phyloP scores from a whole-genome alignment of 2,888 invertebrate species.

The Neuroscelio doddi region DNA sequence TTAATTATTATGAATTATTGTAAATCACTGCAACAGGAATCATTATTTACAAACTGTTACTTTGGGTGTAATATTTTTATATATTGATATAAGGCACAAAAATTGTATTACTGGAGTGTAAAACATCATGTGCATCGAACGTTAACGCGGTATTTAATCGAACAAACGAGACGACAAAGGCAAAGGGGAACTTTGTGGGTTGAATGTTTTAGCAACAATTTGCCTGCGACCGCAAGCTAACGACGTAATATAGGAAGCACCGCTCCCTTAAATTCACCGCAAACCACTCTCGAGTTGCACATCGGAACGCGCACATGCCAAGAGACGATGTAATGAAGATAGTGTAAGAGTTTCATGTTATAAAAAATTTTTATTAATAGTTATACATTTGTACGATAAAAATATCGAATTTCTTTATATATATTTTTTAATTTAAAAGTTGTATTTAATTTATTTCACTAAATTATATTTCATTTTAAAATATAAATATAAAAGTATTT shows the following conservation, averaged over 20 bases:
- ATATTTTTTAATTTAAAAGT: too few relatives aligned
- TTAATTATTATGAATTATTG: too few relatives aligned
- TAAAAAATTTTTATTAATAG: constrained; percentile 1
- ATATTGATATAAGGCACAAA: too few relatives aligned
- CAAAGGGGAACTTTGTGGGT: constrained; percentile 55
- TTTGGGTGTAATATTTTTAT: too few relatives aligned
- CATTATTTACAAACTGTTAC: too few relatives aligned
- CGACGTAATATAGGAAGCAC: constrained; percentile 64
- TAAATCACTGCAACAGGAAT: too few relatives aligned
- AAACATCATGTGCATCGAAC: too few relatives aligned
- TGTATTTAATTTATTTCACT: too few relatives aligned
- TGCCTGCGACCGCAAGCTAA: constrained; percentile 66
- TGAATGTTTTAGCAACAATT: constrained; percentile 67
- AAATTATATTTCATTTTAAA: too few relatives aligned
- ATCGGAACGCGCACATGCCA: constrained; percentile 14
- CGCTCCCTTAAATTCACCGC: constrained; percentile 42
- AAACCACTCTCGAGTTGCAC: constrained; percentile 40
- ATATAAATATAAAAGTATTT: too few relatives aligned
- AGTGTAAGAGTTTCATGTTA: constrained; percentile 6
- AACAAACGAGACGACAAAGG: constrained; percentile 42
- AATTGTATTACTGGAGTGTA: too few relatives aligned
- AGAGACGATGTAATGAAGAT: constrained; percentile 12
- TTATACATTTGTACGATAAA: not conserved
- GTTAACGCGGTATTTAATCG: constrained; percentile 32
- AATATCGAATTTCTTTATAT: constrained; percentile 10